These are phyloP conservation scores for Rhopalosiphum nymphaeae DNA, from an alignment of 2,888 invertebrate species.

Conservation along the genomic window DNA sequence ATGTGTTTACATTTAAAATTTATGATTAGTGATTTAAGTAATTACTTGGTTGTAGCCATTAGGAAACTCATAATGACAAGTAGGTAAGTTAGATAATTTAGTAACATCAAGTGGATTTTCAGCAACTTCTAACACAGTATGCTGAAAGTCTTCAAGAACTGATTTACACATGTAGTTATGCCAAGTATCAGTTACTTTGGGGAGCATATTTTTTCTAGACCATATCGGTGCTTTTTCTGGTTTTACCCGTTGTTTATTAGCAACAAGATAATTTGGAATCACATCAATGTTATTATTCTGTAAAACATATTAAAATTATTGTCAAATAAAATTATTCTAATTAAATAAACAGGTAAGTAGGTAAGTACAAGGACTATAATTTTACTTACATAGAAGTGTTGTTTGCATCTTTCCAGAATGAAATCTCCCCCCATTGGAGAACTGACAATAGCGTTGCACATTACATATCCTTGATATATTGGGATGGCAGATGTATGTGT, in stretches of 20 bases:
- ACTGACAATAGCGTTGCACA: constrained; percentile 94
- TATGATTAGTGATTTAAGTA: neutral
- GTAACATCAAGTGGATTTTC: constrained; percentile 93
- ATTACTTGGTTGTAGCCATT: constrained; percentile 89
- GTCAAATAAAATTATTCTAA: neutral
- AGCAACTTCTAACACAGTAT: constrained; percentile 83
- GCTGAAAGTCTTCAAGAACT: constrained; percentile 81
- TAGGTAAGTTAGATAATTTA: constrained; percentile 86
- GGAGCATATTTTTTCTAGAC: constrained; percentile 78
- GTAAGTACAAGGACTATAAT: neutral
- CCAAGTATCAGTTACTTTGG: constrained; percentile 90
- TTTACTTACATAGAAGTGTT: constrained; percentile 73
- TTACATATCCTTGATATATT: constrained; percentile 95
- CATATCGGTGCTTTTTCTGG: constrained; percentile 91
- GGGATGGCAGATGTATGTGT: constrained; percentile 98
- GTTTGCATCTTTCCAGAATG: constrained; percentile 82
- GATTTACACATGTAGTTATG: constrained; percentile 95
- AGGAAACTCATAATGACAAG: constrained; percentile 96
- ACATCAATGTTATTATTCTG: constrained; percentile 78
- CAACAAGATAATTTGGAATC: constrained; percentile 82
- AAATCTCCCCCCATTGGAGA: constrained; percentile 97
- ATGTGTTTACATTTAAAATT: neutral
- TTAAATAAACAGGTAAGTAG: neutral
- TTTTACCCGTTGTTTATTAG: constrained; percentile 89
- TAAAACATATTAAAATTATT: constrained; percentile 12